Conservation (phyloP, 2,113 vertebrate species). For the Dromaius novaehollandiae region DNA sequence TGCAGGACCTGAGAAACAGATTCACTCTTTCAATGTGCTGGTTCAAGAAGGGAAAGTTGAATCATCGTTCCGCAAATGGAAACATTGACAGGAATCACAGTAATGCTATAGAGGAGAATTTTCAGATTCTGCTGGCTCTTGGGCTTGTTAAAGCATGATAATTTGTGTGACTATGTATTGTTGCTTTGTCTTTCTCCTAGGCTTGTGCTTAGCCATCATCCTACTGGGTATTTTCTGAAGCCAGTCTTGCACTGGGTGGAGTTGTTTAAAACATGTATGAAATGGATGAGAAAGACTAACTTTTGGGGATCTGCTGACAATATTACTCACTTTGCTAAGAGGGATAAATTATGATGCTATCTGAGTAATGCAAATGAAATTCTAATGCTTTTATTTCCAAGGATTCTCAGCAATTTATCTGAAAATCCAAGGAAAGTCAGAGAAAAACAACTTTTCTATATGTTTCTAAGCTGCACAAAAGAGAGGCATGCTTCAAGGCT, state of each 20-base stretch:
- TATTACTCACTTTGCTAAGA: neutral
- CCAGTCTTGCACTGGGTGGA: neutral
- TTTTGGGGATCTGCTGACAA: neutral
- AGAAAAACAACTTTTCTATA: neutral
- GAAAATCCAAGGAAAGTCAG: neutral
- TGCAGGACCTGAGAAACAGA: neutral
- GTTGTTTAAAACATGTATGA: neutral
- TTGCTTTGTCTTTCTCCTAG: neutral
- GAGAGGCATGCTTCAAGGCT: neutral
- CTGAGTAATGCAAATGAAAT: neutral
- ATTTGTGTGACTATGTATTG: neutral
- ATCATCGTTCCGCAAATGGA: neutral
- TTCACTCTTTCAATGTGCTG: neutral
- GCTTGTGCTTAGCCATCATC: neutral
- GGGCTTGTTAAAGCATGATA: neutral
- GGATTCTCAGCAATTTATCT: neutral
- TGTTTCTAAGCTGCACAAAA: neutral
- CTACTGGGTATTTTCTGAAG: neutral
- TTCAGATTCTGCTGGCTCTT: neutral
- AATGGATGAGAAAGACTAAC: neutral
- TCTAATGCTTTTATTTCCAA: neutral
- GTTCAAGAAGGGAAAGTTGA: neutral
- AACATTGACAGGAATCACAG: neutral
- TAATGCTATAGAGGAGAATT: neutral
- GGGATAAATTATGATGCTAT: neutral